phyloP scores from a whole-genome alignment of 2,113 vertebrate genomes.

The Benitochromis conjunctus region DNA sequence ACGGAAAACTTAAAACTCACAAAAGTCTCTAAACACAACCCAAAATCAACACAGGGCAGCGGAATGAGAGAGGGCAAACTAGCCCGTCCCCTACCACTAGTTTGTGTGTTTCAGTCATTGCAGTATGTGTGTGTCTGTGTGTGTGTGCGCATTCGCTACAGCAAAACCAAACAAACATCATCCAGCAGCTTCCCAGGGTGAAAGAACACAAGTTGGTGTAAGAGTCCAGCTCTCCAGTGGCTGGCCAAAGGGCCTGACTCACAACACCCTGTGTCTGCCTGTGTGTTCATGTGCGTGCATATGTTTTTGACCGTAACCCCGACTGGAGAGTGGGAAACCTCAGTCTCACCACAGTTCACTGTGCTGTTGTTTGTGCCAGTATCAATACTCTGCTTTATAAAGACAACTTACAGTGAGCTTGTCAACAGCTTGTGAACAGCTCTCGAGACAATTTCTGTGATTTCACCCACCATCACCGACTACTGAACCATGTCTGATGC shows the following conservation, averaged over 20 bases:
- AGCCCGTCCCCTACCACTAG: slow-evolving; percentile 5
- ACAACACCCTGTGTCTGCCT: not conserved
- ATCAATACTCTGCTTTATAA: slow-evolving; percentile 31
- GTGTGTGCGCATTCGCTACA: slow-evolving; percentile 29
- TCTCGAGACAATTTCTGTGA: slow-evolving; percentile 26
- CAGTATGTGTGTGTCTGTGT: not conserved
- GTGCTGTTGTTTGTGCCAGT: slow-evolving; percentile 26
- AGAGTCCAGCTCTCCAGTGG: slow-evolving; percentile 48
- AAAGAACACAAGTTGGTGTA: slow-evolving; percentile 54
- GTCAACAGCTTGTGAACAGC: slow-evolving; percentile 36
- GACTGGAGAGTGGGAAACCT: slow-evolving; percentile 16
- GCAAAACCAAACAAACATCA: slow-evolving; percentile 69
- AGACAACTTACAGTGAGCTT: slow-evolving; percentile 17
- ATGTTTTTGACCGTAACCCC: not conserved
- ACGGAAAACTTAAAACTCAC: slow-evolving; percentile 39
- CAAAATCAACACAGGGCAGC: slow-evolving; percentile 61
- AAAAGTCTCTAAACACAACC: slow-evolving; percentile 36
- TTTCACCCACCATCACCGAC: slow-evolving; percentile 31
- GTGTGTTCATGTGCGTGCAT: not conserved
- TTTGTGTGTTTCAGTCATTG: slow-evolving; percentile 30
- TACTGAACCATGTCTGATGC: slow-evolving; percentile 34
- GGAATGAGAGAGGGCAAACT: slow-evolving; percentile 45
- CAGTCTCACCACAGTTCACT: slow-evolving; percentile 28
- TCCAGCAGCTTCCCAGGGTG: slow-evolving; percentile 65
- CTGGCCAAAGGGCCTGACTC: slow-evolving; percentile 23